phyloP scores from a whole-genome alignment of 2,797 vertebrate genomes.

The Taeniopygia guttata region DNA sequence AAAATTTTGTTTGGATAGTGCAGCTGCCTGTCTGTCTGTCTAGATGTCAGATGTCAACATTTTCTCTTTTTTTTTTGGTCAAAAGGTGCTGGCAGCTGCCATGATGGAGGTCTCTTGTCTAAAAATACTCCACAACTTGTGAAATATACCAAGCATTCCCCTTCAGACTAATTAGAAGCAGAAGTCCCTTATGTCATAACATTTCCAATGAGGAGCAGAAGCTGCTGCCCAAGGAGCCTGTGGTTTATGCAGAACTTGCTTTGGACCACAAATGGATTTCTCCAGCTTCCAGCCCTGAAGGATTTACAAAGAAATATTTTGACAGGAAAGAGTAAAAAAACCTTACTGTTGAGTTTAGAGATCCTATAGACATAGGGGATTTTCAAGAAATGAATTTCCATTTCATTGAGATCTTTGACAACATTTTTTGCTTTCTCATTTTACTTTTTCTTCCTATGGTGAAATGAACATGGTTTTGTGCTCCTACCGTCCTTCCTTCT shows the following conservation, averaged over 20 bases:
- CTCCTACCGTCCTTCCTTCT: too few relatives aligned
- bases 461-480: background rate
- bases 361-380: background rate
- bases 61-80: background rate
- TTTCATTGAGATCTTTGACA: background rate
- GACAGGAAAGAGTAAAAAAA: background rate
- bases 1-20: background rate
- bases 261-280: background rate
- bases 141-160: background rate
- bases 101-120: background rate
- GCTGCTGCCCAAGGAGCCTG: background rate
- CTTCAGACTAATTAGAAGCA: slow-evolving; percentile 4
- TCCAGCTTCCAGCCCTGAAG: background rate
- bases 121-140: background rate
- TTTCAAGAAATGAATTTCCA: background rate
- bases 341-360: background rate
- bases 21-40: background rate
- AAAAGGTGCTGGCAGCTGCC: background rate
- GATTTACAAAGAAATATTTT: background rate
- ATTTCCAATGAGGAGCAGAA: background rate
- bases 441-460: background rate
- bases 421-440: fast-evolving
- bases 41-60: slow-evolving; percentile 25
- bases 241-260: background rate
- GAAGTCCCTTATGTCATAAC: background rate